These are phyloP conservation scores for Lasioglossum albipes DNA, from an alignment of 1,140 invertebrate genomes.

Conservation along the genomic window DNA sequence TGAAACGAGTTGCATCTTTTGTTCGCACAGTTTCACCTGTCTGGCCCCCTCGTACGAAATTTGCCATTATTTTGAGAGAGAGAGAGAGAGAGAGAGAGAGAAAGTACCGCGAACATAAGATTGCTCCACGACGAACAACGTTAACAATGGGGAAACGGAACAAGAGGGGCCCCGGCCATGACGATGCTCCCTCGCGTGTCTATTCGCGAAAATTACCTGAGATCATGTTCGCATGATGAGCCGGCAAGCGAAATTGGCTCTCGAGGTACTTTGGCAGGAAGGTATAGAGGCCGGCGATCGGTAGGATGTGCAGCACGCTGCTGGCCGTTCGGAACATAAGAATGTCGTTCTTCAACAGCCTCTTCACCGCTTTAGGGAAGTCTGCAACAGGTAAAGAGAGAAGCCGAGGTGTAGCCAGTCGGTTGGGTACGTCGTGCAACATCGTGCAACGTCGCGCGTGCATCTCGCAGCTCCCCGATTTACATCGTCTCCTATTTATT, in stretches of 20 bases:
- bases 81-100: slow-evolving; percentile 18
- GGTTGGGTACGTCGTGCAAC: no score
- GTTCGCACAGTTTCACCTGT: no score
- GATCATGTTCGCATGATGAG: slow-evolving; percentile 93
- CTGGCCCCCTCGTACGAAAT: no score
- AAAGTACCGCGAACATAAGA: no score
- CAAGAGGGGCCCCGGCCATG: no score
- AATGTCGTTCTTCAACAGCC: slow-evolving; percentile 93
- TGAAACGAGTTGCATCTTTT: no score
- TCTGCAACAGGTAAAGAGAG: slow-evolving; percentile 80
- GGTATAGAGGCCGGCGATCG: slow-evolving; percentile 94
- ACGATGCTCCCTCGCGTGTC: slow-evolving; percentile 37
- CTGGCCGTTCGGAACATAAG: slow-evolving; percentile 93
- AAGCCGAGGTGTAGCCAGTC: slow-evolving; percentile 30
- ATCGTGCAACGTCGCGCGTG: slow-evolving; percentile 18
- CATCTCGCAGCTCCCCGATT: slow-evolving; percentile 2
- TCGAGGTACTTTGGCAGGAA: slow-evolving; percentile 97
- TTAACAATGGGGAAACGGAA: no score
- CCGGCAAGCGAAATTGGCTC: slow-evolving; percentile 92
- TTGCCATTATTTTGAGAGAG: slow-evolving; percentile 15
- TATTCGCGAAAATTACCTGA: slow-evolving; percentile 83
- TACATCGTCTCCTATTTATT: slow-evolving; percentile 17
- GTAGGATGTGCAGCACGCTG: slow-evolving; percentile 93
- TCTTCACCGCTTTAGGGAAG: slow-evolving; percentile 92
- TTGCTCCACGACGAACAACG: no score